Percentiles rank a stretch among this genome's conserved stretches.
Evolutionary conservation across 2,797 vertebrate species (phyloP).

Genomic region (Paramormyrops hopkinsi): DNA sequence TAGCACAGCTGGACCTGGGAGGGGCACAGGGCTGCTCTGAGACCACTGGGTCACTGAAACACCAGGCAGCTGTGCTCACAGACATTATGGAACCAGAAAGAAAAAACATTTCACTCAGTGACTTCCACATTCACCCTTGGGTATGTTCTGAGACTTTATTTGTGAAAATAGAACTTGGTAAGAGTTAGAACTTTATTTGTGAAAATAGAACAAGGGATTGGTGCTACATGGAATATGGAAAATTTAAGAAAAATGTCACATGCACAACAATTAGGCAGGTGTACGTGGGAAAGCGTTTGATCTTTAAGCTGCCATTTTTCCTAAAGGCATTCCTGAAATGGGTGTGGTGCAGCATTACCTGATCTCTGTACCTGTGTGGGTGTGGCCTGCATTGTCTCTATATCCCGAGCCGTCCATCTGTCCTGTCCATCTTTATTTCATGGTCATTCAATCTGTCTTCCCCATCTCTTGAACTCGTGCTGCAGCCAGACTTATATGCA

Average conservation of each 20-base stretch:
- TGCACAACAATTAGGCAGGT: slow-evolving; percentile 4
- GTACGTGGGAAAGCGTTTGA: neutral
- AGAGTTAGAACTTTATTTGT: slow-evolving; percentile 7
- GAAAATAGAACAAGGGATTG: neutral
- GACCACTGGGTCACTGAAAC: neutral
- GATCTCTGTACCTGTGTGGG: neutral
- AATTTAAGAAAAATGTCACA: neutral
- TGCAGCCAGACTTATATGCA: neutral
- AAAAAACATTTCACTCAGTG: neutral
- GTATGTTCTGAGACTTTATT: neutral
- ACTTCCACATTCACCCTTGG: neutral
- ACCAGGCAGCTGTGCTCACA: neutral
- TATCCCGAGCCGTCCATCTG: too few species aligned
- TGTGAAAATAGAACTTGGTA: neutral
- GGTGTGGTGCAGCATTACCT: neutral
- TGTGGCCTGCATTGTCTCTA: neutral
- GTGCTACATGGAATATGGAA: neutral
- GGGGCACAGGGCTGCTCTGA: neutral
- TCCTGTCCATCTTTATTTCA: neutral
- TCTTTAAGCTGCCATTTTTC: neutral
- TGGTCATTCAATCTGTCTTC: neutral
- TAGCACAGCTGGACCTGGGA: neutral
- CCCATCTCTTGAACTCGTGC: neutral
- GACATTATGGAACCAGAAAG: neutral
- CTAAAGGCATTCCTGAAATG: neutral